Conservation (phyloP, 2,888 invertebrate species). For the Stenoptilia bipunctidactyla region DNA sequence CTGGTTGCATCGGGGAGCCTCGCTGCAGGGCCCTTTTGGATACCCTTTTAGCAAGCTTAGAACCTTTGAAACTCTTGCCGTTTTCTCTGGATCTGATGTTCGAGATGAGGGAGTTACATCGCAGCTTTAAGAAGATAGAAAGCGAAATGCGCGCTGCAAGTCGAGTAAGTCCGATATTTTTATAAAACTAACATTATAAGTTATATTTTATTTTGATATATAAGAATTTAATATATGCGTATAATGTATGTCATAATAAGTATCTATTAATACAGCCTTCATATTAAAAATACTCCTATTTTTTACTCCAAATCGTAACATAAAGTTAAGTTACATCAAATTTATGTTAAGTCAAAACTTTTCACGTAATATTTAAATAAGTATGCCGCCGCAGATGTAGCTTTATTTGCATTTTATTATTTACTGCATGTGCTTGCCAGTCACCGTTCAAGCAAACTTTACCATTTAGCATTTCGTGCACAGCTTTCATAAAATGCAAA, state of each 20-base stretch:
- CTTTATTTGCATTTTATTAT: conserved; percentile 71
- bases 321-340: too few species aligned
- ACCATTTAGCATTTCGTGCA: conserved; percentile 47
- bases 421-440: conserved; percentile 63
- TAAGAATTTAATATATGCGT: too few species aligned
- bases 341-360: too few species aligned
- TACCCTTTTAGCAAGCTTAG: conserved; percentile 80
- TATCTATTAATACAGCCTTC: too few species aligned
- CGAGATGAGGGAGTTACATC: conserved; percentile 81
- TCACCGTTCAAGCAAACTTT: conserved; percentile 47
- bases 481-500: conserved; percentile 70
- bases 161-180: conserved; percentile 60
- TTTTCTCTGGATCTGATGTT: conserved; percentile 87
- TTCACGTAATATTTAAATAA: too few species aligned
- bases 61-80: conserved; percentile 83
- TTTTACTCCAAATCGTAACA: too few species aligned
- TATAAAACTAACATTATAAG: too few species aligned
- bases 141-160: conserved; percentile 65
- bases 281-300: too few species aligned
- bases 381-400: conserved; percentile 45
- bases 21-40: conserved; percentile 76
- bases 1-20: conserved; percentile 68
- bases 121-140: conserved; percentile 80
- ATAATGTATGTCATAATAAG: too few species aligned
- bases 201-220: too few species aligned